phyloP scores from a whole-genome alignment of 2,888 invertebrate species.

The Teinopalpus imperialis region DNA sequence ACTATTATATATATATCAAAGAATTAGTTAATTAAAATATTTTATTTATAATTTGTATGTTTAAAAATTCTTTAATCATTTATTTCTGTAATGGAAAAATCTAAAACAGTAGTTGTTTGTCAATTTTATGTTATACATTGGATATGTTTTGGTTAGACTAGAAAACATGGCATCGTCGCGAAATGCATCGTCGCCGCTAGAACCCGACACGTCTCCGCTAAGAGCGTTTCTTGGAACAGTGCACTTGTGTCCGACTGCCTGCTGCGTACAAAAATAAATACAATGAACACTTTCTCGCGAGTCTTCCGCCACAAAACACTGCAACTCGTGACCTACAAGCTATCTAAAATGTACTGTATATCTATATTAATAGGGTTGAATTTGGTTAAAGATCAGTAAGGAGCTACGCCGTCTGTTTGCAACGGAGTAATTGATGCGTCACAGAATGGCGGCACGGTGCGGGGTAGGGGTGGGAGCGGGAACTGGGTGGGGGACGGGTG shows the following conservation, averaged over 20 bases:
- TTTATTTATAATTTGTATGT: too few relatives aligned
- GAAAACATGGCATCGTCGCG: background rate
- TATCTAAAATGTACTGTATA: constrained; percentile 4
- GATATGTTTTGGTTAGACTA: constrained; percentile 1
- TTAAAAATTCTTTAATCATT: too few relatives aligned
- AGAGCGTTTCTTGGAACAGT: constrained; percentile 28
- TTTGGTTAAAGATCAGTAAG: background rate
- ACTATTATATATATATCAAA: too few relatives aligned
- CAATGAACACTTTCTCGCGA: constrained; percentile 67
- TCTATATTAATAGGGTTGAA: background rate
- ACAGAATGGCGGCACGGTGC: constrained; percentile 15
- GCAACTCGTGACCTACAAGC: constrained; percentile 32
- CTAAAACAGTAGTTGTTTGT: too few relatives aligned
- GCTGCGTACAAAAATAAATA: constrained; percentile 64
- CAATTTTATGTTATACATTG: too few relatives aligned
- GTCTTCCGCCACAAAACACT: constrained; percentile 33
- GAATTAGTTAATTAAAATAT: too few relatives aligned
- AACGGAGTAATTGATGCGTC: constrained; percentile 27
- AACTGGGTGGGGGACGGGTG: constrained; percentile 56
- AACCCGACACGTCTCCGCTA: constrained; percentile 4
- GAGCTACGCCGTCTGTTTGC: background rate
- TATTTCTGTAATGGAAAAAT: too few relatives aligned
- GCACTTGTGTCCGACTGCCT: constrained; percentile 62
- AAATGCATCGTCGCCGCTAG: constrained; percentile 1
- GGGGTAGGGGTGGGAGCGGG: constrained; percentile 2